phyloP scores from a whole-genome alignment of 2,113 vertebrate genomes.

The Cacatua alba region DNA sequence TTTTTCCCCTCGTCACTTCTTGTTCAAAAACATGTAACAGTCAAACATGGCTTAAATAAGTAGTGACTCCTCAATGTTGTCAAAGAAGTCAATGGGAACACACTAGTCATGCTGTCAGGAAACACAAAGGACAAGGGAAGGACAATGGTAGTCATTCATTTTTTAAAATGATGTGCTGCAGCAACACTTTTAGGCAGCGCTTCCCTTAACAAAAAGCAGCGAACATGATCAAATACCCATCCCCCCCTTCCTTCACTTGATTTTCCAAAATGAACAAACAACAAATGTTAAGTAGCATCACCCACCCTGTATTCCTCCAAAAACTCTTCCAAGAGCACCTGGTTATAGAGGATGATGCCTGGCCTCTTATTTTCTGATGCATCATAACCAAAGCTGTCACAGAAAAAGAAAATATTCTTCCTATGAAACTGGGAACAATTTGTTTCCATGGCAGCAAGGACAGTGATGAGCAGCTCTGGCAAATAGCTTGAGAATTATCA shows the following conservation, averaged over 20 bases:
- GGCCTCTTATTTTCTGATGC: conserved; percentile 9
- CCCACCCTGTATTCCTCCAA: not conserved
- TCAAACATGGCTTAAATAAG: not conserved
- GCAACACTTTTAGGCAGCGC: not conserved
- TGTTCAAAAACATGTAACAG: not conserved
- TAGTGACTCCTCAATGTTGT: not conserved
- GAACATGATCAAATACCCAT: not conserved
- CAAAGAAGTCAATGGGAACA: conserved; percentile 3
- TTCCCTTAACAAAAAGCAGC: conserved; percentile 1
- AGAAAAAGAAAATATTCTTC: conserved; percentile 13
- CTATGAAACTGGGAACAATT: conserved; percentile 31
- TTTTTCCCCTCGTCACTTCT: not conserved
- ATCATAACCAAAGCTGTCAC: not conserved
- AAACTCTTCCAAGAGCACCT: conserved; percentile 20
- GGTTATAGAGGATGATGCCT: not conserved
- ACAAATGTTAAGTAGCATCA: conserved; percentile 4
- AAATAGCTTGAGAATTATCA: conserved; percentile 31
- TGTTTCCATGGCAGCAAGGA: conserved; percentile 59
- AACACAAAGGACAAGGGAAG: not conserved
- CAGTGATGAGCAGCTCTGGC: conserved; percentile 31
- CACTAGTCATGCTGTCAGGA: not conserved
- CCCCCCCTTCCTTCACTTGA: not conserved
- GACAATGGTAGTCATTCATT: conserved; percentile 39
- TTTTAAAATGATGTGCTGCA: not conserved
- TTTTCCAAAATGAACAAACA: conserved; percentile 18